Conservation (phyloP, 2,113 vertebrate genomes). For the Megaleporinus macrocephalus region DNA sequence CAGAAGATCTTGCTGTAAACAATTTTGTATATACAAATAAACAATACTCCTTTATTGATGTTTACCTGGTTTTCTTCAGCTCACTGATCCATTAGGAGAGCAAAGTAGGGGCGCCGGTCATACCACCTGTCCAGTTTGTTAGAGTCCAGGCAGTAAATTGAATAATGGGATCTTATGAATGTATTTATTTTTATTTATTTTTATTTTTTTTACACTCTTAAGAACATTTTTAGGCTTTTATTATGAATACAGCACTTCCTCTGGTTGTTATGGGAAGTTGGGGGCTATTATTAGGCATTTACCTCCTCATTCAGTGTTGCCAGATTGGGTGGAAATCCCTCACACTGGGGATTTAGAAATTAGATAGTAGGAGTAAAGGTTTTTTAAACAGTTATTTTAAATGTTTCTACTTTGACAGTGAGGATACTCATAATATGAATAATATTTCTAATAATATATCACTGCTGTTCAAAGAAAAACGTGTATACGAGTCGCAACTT, state of each 20-base stretch:
- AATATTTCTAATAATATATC: too few relatives aligned
- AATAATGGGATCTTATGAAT: too few relatives aligned
- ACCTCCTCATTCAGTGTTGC: not conserved
- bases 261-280: not conserved
- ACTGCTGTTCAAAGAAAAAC: too few relatives aligned
- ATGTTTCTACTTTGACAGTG: too few relatives aligned
- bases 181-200: not conserved
- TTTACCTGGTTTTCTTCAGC: not conserved
- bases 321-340: not conserved
- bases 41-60: slow-evolving; percentile 20
- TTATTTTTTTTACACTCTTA: not conserved
- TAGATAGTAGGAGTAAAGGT: too few relatives aligned
- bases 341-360: not conserved
- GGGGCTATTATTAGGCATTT: not conserved
- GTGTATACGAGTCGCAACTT: too few relatives aligned
- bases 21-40: slow-evolving; percentile 51
- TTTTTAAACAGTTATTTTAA: too few relatives aligned
- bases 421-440: too few relatives aligned
- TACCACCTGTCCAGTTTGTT: too few relatives aligned
- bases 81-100: too few relatives aligned
- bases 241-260: not conserved
- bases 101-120: too few relatives aligned
- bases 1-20: slow-evolving; percentile 37
- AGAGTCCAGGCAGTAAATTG: too few relatives aligned
- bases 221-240: not conserved